Evolutionary conservation across 2,888 invertebrate genomes (phyloP).

Genomic region (Fissipunctia ypsillon): DNA sequence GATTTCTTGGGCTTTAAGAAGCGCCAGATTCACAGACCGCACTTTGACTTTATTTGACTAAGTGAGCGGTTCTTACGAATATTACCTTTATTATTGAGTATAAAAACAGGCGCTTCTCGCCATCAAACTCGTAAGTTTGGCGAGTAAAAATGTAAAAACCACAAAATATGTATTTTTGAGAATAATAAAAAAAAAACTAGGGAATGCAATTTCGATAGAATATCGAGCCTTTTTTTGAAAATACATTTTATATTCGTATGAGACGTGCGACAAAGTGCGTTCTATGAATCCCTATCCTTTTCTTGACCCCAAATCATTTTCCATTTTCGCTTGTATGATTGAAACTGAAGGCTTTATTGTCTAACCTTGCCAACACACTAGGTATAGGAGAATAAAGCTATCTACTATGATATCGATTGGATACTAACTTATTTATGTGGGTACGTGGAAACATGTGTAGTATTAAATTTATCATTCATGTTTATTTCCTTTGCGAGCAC

Average conservation of each 20-base stretch:
- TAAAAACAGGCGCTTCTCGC: too few species aligned
- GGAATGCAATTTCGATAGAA: not conserved
- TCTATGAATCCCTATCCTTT: not conserved
- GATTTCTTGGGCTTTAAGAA: too few species aligned
- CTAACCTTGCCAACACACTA: constrained; percentile 12
- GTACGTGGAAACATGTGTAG: constrained; percentile 28
- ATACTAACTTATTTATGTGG: constrained; percentile 22
- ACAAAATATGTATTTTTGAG: too few species aligned
- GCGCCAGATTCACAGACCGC: too few species aligned
- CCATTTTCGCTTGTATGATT: not conserved
- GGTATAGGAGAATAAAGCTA: constrained; percentile 13
- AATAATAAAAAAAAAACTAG: too few species aligned
- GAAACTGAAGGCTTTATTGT: not conserved
- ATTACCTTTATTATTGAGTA: not conserved
- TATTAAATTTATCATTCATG: constrained; percentile 43
- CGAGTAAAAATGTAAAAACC: too few species aligned
- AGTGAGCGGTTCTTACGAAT: not conserved
- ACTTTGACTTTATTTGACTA: not conserved
- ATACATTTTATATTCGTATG: not conserved
- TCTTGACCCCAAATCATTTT: not conserved
- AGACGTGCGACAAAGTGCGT: not conserved
- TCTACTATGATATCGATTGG: constrained; percentile 39
- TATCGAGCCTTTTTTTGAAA: not conserved
- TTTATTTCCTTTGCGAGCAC: constrained; percentile 46
- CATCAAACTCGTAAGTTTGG: too few species aligned